Base-by-base conservation (phyloP, 2,888 invertebrate species). In the Heliconius ethilla region DNA sequence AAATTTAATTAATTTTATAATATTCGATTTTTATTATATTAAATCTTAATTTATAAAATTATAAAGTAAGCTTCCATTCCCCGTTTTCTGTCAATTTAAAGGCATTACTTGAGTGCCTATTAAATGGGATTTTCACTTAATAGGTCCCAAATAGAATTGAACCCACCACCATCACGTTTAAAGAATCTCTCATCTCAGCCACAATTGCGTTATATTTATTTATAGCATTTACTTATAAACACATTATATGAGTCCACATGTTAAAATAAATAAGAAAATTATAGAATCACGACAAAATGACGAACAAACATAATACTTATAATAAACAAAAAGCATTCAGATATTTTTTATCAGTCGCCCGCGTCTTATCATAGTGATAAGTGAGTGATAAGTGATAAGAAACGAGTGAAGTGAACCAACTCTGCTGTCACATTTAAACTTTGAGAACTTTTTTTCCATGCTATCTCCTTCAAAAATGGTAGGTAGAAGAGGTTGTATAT, bases 401-500 rank as follows among this genome's bases (percentile, higher is more conserved):
- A 78, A 77, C 33, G 72, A 78, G 78, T 78, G 72, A 80, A 69
- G 75, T 75, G 75, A 77, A 55, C 70, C 40, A 67, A 66, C 78
- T 66, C 74, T 75, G 72, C 69, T 83, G 82, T 77, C 84, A 83
- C 87, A 87, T 92, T 89, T 91, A 88, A 93, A 93, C 88, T 87
- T 90, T 92, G 92, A 91, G 91, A 89, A 59, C 59, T 93, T 93
- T 92, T 87, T 94, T 94, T 94, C 92, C 94, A 94, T 94, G 94
- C 94, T 94, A 87, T 92, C 94, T 92, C 91, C 94, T 91, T 91
- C 94, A 90, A 94, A 93, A 87, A 92, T 94, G 94, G 94, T 94
- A 94, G 94, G 94, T 92, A 91, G 93, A 94, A 86, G 94, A 94
- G 94, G 94, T 94, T 94, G 94, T 94, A 94, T 94, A 90, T 80